Base-by-base conservation (phyloP, 2,888 invertebrate genomes). In the Adela reaumurella region DNA sequence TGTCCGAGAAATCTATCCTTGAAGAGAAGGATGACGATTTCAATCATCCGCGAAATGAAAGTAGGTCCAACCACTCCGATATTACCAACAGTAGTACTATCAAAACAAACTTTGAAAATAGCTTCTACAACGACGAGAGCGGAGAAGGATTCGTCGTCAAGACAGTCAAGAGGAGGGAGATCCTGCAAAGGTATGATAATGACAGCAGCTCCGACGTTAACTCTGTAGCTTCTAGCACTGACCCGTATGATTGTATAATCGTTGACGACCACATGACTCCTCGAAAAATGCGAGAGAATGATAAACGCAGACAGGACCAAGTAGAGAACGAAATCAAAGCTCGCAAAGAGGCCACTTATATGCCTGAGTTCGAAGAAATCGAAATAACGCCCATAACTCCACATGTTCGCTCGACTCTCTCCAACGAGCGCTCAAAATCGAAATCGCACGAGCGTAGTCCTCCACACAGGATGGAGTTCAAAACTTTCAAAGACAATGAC, bases 231-330 rank as follows among this genome's bases (percentile, higher is more conserved):
- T 86, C 87, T 46, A 88, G 87, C 61, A 88, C 87, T 46, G 88
- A 88, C 74, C 87, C 87, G 20, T 87, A 88, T 57, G 88, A 88
- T 62, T 92, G 92, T 62, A 92, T 92, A 56, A 88, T 93, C 47
- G 90, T 92, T 19, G 90, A 92, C 57, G 92, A 92, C 69, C 90
- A 89, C 58, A 81, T 73, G 81, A 74, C 70, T 53, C 68, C 71
- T 56, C 66, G 77, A 65, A 83, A 77, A 61, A 83, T 74, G 58
- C 77, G 76, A 65, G 77, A 77, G 62, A 59, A 70, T 54, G 74
- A 54, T 43, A 77, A 70, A 55, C 77, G 74, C 54, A 67, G 74
- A n/a, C 72, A 74, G 58, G 63, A 68, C 17, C 72, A 73, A 54
- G 54, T 63, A 54, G 73, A 77, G 16, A 65, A 71, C 49, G 72